A percentile compares a stretch with the other conserved stretches of the same genome.
These are phyloP conservation scores for Drosophila mayaguana DNA, from an alignment of 2,888 invertebrate species.

Conservation along the genomic window DNA sequence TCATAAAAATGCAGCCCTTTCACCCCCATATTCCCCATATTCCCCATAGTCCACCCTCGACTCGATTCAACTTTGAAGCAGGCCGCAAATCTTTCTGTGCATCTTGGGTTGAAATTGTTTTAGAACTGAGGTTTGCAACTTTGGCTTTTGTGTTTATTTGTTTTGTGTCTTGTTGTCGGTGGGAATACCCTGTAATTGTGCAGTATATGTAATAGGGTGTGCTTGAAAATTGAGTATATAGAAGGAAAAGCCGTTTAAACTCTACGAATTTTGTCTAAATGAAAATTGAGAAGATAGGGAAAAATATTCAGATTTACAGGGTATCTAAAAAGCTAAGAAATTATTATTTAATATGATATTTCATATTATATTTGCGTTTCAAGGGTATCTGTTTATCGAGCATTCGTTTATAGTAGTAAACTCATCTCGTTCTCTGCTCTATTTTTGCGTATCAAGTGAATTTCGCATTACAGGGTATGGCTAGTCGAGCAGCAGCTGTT, in stretches of 20 bases:
- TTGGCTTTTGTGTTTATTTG: slow-evolving; percentile 42
- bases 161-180: slow-evolving; percentile 20
- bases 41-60: background rate
- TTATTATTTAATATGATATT: background rate
- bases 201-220: rapidly evolving
- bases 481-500: background rate
- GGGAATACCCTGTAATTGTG: slow-evolving; percentile 28
- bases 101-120: slow-evolving; percentile 46
- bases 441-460: background rate
- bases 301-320: background rate
- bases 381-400: too few relatives aligned
- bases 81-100: slow-evolving; percentile 57
- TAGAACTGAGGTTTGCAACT: slow-evolving; percentile 47
- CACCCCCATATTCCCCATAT: background rate
- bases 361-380: background rate
- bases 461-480: background rate
- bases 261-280: background rate
- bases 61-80: slow-evolving; percentile 7
- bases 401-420: too few relatives aligned
- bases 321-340: background rate
- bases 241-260: background rate
- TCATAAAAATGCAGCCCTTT: slow-evolving; percentile 45
- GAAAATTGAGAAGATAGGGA: too few relatives aligned
- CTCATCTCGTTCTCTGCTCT: too few relatives aligned
- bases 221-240: background rate